Evolutionary conservation across 2,888 invertebrate genomes (phyloP), one percentile per base, ranked within the genome.

Genomic region (Aproaerema taeniolella): DNA sequence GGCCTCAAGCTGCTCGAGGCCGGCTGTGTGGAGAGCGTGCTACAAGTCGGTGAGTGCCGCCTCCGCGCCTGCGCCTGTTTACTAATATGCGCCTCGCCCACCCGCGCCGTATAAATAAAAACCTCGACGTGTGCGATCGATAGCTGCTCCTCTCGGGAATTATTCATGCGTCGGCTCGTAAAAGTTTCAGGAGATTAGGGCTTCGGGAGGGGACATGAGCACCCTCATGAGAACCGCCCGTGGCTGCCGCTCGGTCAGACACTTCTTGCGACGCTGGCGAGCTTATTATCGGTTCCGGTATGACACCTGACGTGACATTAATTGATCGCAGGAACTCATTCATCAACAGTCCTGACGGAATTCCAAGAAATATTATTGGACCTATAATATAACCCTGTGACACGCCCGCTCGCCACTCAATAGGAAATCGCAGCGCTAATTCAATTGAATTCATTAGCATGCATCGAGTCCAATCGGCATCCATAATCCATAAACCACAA

Each of bases 21-120:
- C 58, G 93, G 93, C 64, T 93, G 93, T 79, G 95, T 95, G 59
- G 93, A 93, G 80, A 92, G 89, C 83, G 95, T 95, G 64, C 89
- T 95, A 66, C 95, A 95, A 93, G 94, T 95, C 83, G 95, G 95
- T 95, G 87, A 92, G 94, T 91, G 72, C 62, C 49, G 48, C 53
- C 55, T 43, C 55, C 79, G 85, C 85, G 85, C 85, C 74, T 78
- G 85, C 85, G 85, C 83, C 76, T 85, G 80, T 85, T 85, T 83
- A 85, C 85, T 83, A 85, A 85, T 85, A 86, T 80, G 80, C 82
- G 82, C 83, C 85, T 82, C 85, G 81, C 85, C 83, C 83, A 77
- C 80, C 80, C 82, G 82, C 81, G 81, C 75, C 81, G 83, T 81
- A 85, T 83, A 82, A 83, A 86, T 86, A 85, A 85, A 85, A 85